Percentiles rank a stretch among this genome's conserved stretches.
phyloP scores from a whole-genome alignment of 2,113 vertebrate genomes.

The Coreoperca whiteheadi region DNA sequence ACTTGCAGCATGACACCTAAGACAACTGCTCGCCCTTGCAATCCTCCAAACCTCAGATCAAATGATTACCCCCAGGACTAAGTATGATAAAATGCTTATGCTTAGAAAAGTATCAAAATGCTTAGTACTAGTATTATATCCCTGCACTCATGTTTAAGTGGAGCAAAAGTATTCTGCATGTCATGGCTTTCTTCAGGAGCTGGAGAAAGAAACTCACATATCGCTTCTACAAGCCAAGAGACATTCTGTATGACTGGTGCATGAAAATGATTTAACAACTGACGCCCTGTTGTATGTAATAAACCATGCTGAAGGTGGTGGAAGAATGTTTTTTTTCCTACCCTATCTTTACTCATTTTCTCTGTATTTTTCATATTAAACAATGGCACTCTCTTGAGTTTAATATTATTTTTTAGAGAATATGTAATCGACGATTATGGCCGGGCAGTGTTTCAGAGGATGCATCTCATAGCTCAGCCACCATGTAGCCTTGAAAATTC shows the following conservation, averaged over 20 bases:
- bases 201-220: conserved; percentile 8
- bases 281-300: neutral
- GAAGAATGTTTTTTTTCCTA: neutral
- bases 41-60: conserved; percentile 39
- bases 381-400: neutral
- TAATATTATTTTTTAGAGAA: neutral
- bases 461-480: conserved; percentile 4
- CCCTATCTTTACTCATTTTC: conserved; percentile 1
- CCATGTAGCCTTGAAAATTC: conserved; percentile 15
- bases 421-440: conserved; percentile 20
- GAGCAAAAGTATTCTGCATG: neutral
- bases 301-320: conserved; percentile 7
- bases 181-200: conserved; percentile 6
- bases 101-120: conserved; percentile 38
- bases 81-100: conserved; percentile 42
- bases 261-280: conserved; percentile 49
- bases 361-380: neutral
- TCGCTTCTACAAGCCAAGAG: neutral
- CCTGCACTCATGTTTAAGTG: conserved; percentile 15
- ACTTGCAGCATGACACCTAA: conserved; percentile 30
- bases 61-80: conserved; percentile 32
- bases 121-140: conserved; percentile 22
- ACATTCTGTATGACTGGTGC: conserved; percentile 52
- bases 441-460: conserved; percentile 10
- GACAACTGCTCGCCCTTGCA: conserved; percentile 33